Percentiles rank a stretch among this genome's conserved stretches.
phyloP scores from a whole-genome alignment of 2,888 invertebrate species.

The Sabatieria punctata region DNA sequence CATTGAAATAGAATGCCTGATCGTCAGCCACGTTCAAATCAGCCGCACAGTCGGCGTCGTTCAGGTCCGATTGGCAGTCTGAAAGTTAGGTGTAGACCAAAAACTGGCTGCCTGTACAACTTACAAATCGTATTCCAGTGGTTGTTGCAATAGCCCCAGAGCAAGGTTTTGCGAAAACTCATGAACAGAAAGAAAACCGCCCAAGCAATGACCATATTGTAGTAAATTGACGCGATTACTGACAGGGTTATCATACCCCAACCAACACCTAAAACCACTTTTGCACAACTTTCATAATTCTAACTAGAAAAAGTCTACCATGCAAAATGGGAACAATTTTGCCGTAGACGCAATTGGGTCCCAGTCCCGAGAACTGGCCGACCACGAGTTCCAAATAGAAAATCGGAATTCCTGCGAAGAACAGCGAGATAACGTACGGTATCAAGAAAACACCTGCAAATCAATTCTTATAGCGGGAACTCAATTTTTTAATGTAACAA shows the following conservation, averaged over 20 bases:
- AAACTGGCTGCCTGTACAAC: no score
- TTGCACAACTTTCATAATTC: no score
- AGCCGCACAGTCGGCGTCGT: no score
- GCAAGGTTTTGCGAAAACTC: no score
- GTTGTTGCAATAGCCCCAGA: no score
- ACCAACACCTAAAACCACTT: slow-evolving; percentile 87
- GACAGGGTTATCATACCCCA: slow-evolving; percentile 82
- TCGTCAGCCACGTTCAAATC: no score
- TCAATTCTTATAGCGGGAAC: background rate
- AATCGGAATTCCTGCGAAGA: slow-evolving; percentile 32
- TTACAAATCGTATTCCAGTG: no score
- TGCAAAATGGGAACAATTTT: slow-evolving; percentile 17
- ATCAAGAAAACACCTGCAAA: slow-evolving; percentile 32
- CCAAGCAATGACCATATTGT: slow-evolving; percentile 85
- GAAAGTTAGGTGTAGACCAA: no score
- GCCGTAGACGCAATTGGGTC: slow-evolving; percentile 15
- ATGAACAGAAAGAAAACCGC: slow-evolving; percentile 80
- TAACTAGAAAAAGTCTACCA: no score
- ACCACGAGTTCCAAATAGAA: slow-evolving; percentile 31
- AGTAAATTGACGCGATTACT: slow-evolving; percentile 82
- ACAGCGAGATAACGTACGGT: slow-evolving; percentile 31
- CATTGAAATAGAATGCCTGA: no score
- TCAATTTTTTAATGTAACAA: no score
- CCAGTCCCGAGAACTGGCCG: slow-evolving; percentile 23
- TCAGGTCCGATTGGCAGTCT: no score